A percentile compares a stretch with the other conserved stretches of the same genome.
Evolutionary conservation across 2,888 invertebrate genomes (phyloP).

Genomic region (Andricus curvator): DNA sequence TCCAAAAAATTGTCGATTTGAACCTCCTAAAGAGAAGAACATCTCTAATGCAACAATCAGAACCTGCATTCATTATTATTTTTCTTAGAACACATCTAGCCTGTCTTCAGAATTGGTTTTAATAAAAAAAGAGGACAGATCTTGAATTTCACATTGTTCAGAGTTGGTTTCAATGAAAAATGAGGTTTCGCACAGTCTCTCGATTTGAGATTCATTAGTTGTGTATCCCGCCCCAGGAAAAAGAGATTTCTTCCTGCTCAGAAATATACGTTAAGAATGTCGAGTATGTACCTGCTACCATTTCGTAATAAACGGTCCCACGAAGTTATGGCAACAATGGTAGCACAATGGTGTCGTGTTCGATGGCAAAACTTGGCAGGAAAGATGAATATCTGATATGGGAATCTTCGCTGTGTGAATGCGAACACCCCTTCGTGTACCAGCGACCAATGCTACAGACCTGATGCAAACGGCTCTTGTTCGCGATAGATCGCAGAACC

Average conservation of each 20-base stretch:
- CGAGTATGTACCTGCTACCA: slow-evolving; percentile 56
- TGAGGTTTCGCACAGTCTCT: neutral
- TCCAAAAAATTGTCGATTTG: neutral
- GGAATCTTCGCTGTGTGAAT: slow-evolving; percentile 56
- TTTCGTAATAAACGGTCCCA: slow-evolving; percentile 71
- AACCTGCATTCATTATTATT: neutral
- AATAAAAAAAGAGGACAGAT: neutral
- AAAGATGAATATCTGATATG: slow-evolving; percentile 60
- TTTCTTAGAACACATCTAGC: no score
- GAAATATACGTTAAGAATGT: slow-evolving; percentile 40
- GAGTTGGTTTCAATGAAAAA: neutral
- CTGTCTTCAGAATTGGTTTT: neutral
- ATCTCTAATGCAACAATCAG: neutral
- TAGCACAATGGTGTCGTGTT: slow-evolving; percentile 64
- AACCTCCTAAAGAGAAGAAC: neutral
- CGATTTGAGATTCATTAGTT: neutral
- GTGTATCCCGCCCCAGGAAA: slow-evolving; percentile 48
- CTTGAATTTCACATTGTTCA: neutral
- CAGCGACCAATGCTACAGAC: neutral
- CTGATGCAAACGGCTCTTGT: slow-evolving; percentile 25
- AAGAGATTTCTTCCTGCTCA: slow-evolving; percentile 13
- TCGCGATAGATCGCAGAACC: slow-evolving; percentile 26
- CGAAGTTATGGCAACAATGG: slow-evolving; percentile 69
- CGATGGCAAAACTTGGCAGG: slow-evolving; percentile 61
- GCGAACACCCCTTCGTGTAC: slow-evolving; percentile 49